Evolutionary conservation across 2,113 vertebrate species (phyloP).

Genomic region (Capra hircus): DNA sequence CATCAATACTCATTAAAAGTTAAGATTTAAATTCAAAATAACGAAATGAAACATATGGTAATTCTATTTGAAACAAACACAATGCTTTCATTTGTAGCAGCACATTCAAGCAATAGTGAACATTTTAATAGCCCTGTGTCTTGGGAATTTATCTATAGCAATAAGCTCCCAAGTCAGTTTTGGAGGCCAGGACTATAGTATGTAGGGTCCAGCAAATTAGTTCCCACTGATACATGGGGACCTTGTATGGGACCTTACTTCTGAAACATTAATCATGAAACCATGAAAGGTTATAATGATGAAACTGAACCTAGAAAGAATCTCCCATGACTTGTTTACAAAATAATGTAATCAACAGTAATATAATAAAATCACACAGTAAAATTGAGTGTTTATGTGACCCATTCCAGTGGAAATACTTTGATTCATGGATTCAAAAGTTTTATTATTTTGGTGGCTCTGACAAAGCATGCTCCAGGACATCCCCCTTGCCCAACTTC

Average conservation of each 20-base stretch:
- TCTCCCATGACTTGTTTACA: not conserved
- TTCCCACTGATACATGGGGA: not conserved
- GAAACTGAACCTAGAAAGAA: not conserved
- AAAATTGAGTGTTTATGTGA: not conserved
- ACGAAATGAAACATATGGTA: not conserved
- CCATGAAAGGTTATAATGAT: not conserved
- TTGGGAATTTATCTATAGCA: not conserved
- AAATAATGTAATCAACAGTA: not conserved
- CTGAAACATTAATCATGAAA: not conserved
- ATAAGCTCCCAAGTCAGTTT: not conserved
- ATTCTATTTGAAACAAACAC: not conserved
- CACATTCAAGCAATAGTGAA: not conserved
- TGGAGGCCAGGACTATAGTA: not conserved
- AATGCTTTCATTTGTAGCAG: not conserved
- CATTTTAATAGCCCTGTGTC: not conserved
- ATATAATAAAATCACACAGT: not conserved
- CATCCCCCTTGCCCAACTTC: not conserved
- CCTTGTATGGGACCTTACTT: not conserved
- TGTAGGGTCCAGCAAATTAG: not conserved
- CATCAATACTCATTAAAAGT: not conserved
- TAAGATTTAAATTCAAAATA: not conserved
- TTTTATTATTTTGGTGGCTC: not conserved
- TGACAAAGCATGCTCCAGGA: not conserved
- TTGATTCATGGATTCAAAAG: not conserved
- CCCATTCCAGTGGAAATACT: not conserved